Conservation (phyloP, 2,113 vertebrate species). For the Pao palembangensis region DNA sequence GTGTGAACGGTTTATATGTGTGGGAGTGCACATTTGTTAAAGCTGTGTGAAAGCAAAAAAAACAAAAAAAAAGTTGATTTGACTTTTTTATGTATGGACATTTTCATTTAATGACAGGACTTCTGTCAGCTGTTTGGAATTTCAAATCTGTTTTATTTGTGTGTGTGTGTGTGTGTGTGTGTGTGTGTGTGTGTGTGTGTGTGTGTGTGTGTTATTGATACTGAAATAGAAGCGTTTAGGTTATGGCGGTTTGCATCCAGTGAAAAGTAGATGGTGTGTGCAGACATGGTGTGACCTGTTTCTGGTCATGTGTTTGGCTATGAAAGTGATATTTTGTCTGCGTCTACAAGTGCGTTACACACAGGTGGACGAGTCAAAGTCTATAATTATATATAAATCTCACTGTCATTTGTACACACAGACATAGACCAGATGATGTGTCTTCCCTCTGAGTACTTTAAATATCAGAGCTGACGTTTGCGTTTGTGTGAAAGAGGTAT, state of each 20-base stretch:
- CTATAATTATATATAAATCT: constrained; percentile 41
- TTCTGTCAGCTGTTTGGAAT: constrained; percentile 8
- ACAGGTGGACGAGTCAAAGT: constrained; percentile 20
- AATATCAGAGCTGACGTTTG: constrained; percentile 11
- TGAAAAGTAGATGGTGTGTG: constrained; percentile 4
- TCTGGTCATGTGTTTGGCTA: constrained; percentile 13
- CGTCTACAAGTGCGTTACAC: not conserved
- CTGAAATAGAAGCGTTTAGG: not conserved
- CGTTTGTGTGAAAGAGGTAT: not conserved
- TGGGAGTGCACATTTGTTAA: not conserved
- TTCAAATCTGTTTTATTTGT: constrained; percentile 14
- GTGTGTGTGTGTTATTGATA: constrained; percentile 1
- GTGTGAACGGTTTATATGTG: constrained; percentile 2
- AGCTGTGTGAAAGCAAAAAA: not conserved
- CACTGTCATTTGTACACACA: constrained; percentile 8
- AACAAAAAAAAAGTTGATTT: not conserved
- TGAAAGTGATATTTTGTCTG: constrained; percentile 24
- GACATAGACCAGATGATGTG: constrained; percentile 25
- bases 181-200: not conserved
- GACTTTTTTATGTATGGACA: not conserved
- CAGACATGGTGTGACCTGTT: constrained; percentile 29
- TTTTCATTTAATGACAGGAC: not conserved
- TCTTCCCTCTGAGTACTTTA: constrained; percentile 27
- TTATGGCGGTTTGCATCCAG: constrained; percentile 7
- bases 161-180: constrained; percentile 7